Percentiles rank a stretch among this genome's conserved stretches.
phyloP scores from a whole-genome alignment of 2,888 invertebrate species.

The Tridacna crocea region DNA sequence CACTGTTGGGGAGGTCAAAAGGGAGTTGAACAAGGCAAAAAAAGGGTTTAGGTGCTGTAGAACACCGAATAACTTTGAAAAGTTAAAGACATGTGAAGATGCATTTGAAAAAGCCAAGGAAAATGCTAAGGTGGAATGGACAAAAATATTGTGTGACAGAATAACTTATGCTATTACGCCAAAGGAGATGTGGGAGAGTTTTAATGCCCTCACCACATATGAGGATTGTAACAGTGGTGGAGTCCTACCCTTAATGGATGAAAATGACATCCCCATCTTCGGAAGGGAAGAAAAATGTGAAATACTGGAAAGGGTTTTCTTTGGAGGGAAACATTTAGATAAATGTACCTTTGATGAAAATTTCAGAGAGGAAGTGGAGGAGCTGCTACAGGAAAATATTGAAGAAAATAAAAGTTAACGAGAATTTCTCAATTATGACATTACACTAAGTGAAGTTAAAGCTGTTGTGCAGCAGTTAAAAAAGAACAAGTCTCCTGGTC shows the following conservation, averaged over 20 bases:
- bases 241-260: slow-evolving; percentile 17
- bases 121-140: slow-evolving; percentile 15
- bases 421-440: slow-evolving; percentile 23
- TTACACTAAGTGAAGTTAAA: slow-evolving; percentile 14
- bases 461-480: slow-evolving; percentile 17
- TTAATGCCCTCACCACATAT: slow-evolving; percentile 22
- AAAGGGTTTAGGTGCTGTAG: slow-evolving; percentile 18
- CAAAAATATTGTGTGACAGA: slow-evolving; percentile 16
- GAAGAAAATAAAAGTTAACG: background rate
- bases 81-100: slow-evolving; percentile 1
- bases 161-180: slow-evolving; percentile 13
- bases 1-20: background rate
- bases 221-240: slow-evolving; percentile 11
- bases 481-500: slow-evolving; percentile 23
- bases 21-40: slow-evolving; percentile 14
- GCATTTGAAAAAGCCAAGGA: slow-evolving; percentile 6
- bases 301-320: slow-evolving; percentile 22
- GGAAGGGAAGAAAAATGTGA: slow-evolving; percentile 20
- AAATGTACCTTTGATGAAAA: too few relatives aligned
- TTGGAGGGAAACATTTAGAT: slow-evolving; percentile 11
- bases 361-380: background rate
- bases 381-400: background rate
- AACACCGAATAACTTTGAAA: slow-evolving; percentile 17
- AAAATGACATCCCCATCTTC: background rate
- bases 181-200: slow-evolving; percentile 29